These are phyloP conservation scores for Stegostoma tigrinum DNA, from an alignment of 2,113 vertebrate genomes.

Conservation along the genomic window DNA sequence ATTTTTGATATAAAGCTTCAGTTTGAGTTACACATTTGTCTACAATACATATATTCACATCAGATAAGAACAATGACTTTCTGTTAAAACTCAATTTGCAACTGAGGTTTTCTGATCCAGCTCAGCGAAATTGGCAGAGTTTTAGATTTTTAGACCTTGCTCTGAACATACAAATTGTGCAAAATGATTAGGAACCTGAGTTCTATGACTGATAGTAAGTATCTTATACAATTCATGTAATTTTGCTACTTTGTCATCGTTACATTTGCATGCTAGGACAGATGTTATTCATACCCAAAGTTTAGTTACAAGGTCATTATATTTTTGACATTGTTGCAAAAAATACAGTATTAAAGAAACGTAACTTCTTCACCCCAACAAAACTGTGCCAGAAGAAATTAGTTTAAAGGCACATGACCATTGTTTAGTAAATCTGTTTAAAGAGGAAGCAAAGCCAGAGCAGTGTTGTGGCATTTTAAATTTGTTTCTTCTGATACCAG, in stretches of 20 bases:
- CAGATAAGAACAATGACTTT: background rate
- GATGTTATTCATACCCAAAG: background rate
- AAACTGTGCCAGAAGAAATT: background rate
- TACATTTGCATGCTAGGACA: background rate
- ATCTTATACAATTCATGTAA: background rate
- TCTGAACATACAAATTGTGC: background rate
- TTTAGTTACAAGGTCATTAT: conserved; percentile 14
- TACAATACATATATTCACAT: background rate
- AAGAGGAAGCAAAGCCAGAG: background rate
- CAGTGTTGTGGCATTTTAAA: background rate
- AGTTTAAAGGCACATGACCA: background rate
- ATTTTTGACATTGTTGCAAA: conserved; percentile 4
- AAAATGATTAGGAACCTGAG: background rate
- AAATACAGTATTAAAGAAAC: background rate
- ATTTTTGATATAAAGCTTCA: background rate
- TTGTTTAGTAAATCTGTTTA: background rate
- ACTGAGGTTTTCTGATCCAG: background rate
- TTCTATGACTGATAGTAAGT: background rate
- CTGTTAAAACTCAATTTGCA: background rate
- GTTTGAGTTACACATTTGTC: background rate
- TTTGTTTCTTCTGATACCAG: too few relatives aligned
- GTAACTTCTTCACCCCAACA: background rate
- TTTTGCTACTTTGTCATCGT: background rate
- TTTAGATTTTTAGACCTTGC: background rate
- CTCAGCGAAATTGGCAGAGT: background rate